phyloP scores from a whole-genome alignment of 2,888 invertebrate genomes.

The Netelia inedita region DNA sequence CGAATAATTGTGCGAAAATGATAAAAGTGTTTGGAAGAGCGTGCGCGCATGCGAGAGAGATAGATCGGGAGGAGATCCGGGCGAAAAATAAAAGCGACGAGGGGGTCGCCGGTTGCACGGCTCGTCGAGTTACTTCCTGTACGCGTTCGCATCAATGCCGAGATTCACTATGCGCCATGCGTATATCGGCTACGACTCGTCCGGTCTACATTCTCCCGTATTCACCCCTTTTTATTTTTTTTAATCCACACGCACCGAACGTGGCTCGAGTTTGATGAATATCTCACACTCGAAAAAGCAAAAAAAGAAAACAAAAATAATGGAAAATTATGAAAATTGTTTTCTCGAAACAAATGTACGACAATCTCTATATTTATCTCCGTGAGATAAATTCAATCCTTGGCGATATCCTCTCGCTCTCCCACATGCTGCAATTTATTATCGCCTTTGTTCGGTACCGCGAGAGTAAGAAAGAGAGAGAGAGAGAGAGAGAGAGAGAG shows the following conservation, averaged over 20 bases:
- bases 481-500: background rate
- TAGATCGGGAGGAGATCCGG: conserved; percentile 37
- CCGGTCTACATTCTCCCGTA: conserved; percentile 29
- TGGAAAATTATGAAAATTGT: background rate
- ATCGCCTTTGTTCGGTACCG: background rate
- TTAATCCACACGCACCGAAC: background rate
- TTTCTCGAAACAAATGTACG: background rate
- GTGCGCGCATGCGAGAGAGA: background rate
- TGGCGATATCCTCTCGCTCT: background rate
- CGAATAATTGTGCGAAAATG: background rate
- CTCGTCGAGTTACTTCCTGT: conserved; percentile 59
- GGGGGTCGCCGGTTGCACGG: conserved; percentile 60
- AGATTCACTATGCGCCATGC: conserved; percentile 30
- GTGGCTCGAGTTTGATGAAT: too few species aligned
- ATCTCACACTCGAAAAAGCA: background rate
- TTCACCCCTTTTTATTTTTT: background rate
- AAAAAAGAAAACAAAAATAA: background rate
- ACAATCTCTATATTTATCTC: background rate
- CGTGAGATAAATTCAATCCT: conserved; percentile 3
- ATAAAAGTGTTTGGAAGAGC: background rate
- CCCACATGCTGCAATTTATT: conserved; percentile 8
- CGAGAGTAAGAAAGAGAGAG: background rate
- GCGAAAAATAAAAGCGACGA: conserved; percentile 50
- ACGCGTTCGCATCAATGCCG: conserved; percentile 33
- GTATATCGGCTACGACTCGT: conserved; percentile 37